phyloP scores from a whole-genome alignment of 2,888 invertebrate genomes.

The Ligdia adustata region DNA sequence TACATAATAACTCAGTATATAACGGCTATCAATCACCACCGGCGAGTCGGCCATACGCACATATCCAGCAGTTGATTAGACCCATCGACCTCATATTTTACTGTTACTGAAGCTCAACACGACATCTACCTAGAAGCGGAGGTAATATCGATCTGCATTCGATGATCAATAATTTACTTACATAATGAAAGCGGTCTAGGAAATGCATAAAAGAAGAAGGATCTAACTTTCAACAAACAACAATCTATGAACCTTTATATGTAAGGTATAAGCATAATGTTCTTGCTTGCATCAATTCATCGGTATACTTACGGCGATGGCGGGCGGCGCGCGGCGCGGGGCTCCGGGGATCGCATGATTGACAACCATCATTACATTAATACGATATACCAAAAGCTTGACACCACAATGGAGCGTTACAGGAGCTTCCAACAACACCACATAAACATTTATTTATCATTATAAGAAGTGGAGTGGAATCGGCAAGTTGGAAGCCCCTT shows the following conservation, averaged over 20 bases:
- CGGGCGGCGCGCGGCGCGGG: conserved; percentile 71
- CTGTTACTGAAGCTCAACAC: conserved; percentile 55
- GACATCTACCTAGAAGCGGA: conserved; percentile 56
- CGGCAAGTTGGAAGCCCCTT: conserved; percentile 52
- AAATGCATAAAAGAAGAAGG: conserved; percentile 74
- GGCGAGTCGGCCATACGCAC: conserved; percentile 20
- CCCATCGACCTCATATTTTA: conserved; percentile 45
- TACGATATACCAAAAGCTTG: conserved; percentile 74
- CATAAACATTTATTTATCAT: too few species aligned
- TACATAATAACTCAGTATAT: too few species aligned
- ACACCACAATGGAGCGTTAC: conserved; percentile 58
- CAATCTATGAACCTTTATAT: conserved; percentile 66
- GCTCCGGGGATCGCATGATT: conserved; percentile 81
- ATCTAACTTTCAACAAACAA: conserved; percentile 69
- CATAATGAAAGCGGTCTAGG: conserved; percentile 72
- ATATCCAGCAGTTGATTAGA: conserved; percentile 39
- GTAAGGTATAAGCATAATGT: conserved; percentile 59
- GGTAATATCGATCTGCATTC: conserved; percentile 56
- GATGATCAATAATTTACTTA: conserved; percentile 54
- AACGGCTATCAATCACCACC: conserved; percentile 22
- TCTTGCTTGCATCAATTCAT: conserved; percentile 75
- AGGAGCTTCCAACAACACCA: conserved; percentile 56
- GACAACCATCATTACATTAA: conserved; percentile 83
- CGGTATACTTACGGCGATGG: conserved; percentile 73
- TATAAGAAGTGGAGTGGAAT: too few species aligned